Evolutionary conservation across 2,113 vertebrate species (phyloP).

Genomic region (Siniperca knerii): DNA sequence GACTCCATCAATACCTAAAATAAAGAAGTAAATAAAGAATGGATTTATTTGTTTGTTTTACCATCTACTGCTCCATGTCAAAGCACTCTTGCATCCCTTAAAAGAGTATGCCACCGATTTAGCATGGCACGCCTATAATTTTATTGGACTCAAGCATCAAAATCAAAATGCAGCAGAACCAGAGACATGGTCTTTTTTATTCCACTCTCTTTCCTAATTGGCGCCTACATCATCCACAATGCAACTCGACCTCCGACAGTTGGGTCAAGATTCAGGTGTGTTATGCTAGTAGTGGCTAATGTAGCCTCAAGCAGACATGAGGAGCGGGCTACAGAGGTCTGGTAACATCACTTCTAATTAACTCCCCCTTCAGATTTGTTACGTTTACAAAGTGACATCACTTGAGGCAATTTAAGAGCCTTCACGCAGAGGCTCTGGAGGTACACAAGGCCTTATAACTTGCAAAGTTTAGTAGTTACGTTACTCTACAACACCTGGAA

Average conservation of each 20-base stretch:
- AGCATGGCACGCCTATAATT: too few relatives aligned
- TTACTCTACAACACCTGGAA: neutral
- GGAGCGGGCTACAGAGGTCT: neutral
- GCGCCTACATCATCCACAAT: neutral
- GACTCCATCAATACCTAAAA: slow-evolving; percentile 54
- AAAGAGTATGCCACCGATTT: too few relatives aligned
- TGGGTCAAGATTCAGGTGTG: neutral
- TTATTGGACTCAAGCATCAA: too few relatives aligned
- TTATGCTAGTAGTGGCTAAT: neutral
- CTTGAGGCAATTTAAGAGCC: neutral
- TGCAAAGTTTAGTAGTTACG: too few relatives aligned
- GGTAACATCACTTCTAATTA: too few relatives aligned
- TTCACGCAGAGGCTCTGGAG: neutral
- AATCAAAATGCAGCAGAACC: too few relatives aligned
- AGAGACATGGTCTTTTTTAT: too few relatives aligned
- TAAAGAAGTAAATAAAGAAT: neutral
- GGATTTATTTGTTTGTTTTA: too few relatives aligned
- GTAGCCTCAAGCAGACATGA: neutral
- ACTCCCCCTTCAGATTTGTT: too few relatives aligned
- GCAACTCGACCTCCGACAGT: neutral
- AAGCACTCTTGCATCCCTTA: too few relatives aligned
- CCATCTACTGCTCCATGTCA: neutral
- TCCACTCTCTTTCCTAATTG: too few relatives aligned
- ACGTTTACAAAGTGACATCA: neutral
- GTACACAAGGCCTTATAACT: too few relatives aligned